Percentiles rank a stretch among this genome's conserved stretches.
These are phyloP conservation scores for Balaeniceps rex DNA, from an alignment of 2,113 vertebrate species.

Conservation along the genomic window DNA sequence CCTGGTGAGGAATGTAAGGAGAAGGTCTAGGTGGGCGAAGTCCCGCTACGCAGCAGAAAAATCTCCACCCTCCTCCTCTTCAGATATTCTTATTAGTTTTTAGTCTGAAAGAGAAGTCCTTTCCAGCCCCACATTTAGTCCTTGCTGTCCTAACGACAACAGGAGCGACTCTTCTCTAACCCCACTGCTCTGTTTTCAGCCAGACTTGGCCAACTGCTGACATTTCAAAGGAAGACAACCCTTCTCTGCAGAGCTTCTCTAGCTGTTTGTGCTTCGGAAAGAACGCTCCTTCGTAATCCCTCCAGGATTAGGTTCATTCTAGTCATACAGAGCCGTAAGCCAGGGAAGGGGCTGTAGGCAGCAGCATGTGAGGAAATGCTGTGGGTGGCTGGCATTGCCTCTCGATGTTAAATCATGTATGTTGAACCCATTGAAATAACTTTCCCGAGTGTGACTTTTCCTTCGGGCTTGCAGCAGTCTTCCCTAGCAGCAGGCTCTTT, in stretches of 20 bases:
- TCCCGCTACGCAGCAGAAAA: neutral
- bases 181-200: neutral
- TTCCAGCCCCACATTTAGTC: neutral
- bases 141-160: neutral
- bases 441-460: neutral
- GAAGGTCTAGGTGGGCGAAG: neutral
- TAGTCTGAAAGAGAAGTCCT: neutral
- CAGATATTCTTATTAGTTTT: neutral
- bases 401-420: fast-evolving
- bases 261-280: neutral
- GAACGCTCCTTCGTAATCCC: neutral
- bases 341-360: neutral
- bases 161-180: neutral
- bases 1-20: neutral
- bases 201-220: neutral
- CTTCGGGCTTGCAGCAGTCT: neutral
- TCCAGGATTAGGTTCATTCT: neutral
- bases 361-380: neutral
- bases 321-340: neutral
- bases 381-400: neutral
- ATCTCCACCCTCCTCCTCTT: neutral
- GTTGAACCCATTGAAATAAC: neutral
- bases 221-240: neutral
- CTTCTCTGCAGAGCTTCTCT: neutral
- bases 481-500: neutral